Base-by-base conservation (phyloP, 2,113 vertebrate genomes). In the Cephalopholis sonnerati region DNA sequence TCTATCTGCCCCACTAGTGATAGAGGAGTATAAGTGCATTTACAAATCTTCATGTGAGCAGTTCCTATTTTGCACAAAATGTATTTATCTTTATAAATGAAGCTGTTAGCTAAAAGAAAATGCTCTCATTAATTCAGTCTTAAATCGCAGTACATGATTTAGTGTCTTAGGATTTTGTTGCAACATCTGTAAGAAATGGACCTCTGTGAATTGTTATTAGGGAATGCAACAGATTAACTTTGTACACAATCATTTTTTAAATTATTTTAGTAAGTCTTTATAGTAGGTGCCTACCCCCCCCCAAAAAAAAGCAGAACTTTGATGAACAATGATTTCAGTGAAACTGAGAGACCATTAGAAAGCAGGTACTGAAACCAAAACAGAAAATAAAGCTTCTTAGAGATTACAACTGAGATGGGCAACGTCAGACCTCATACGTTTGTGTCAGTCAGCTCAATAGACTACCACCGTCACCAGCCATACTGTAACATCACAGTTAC, bases 61-160 rank as follows among this genome's bases (percentile, higher is more conserved):
- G 67, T 89, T 90, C 50, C 61, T 81, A 79, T 85, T 94, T 92
- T 93, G 92, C 91, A 93, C 92, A 92, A 66, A 82, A 59, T 72
- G 16, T 85, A 82, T 90, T 81, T 87, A 89, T 85, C 81, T 87
- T 69, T 84, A 55, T 69, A 79, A 83, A 71, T 76, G 8, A 80
- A 89, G 50, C 29, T 36, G 84, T 85, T 59, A 73, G 51, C 17
- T 58, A 29, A 44, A 74, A 69, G 39, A 58, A 73, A 58, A 77
- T 57, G 36, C 54, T 24, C 66, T 65, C 32, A 32, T 58, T 48
- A 72, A 50, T 81, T 68, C 58, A 65, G 76, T 87, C 84, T 86
- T 87, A 77, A 67, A 83, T 84, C 80, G 53, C 63, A 62, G 50
- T 39, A 67, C 36, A 36, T 75, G 24, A 69, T 89, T 36, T 76